Percentiles rank a stretch among this genome's conserved stretches.
These are phyloP conservation scores for Anser cygnoides DNA, from an alignment of 2,113 vertebrate genomes.

Conservation along the genomic window DNA sequence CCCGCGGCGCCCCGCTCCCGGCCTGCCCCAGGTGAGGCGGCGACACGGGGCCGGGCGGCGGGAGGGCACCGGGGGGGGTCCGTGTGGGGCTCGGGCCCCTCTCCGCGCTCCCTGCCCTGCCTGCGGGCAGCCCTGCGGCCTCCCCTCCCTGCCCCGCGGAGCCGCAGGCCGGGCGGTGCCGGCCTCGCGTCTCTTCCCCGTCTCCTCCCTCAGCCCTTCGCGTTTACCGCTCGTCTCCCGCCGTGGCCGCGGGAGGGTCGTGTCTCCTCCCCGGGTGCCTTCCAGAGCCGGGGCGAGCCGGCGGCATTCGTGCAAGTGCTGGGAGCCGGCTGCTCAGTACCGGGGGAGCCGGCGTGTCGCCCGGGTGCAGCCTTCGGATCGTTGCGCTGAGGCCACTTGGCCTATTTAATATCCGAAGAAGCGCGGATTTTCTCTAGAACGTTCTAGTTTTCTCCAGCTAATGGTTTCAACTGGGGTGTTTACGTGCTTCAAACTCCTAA, in stretches of 20 bases:
- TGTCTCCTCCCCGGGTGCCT: too few relatives aligned
- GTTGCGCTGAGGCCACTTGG: background rate
- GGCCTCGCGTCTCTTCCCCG: rapidly evolving
- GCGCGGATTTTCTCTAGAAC: rapidly evolving
- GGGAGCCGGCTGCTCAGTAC: rapidly evolving
- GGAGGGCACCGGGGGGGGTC: rapidly evolving
- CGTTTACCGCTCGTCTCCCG: too few relatives aligned
- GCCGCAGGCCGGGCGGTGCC: too few relatives aligned
- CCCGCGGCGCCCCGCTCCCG: background rate
- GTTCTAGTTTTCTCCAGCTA: rapidly evolving
- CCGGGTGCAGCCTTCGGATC: too few relatives aligned
- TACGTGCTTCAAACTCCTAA: rapidly evolving
- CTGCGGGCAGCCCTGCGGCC: background rate
- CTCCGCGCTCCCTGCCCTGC: background rate
- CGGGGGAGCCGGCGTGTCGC: rapidly evolving
- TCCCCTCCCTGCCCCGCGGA: too few relatives aligned
- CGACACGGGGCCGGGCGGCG: background rate
- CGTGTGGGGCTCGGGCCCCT: background rate
- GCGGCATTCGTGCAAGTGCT: background rate
- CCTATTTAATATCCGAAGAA: background rate
- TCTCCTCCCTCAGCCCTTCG: background rate
- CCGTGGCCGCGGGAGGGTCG: background rate
- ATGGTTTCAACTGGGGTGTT: rapidly evolving
- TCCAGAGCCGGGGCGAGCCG: background rate
- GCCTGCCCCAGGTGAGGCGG: background rate